Evolutionary conservation across 2,888 invertebrate species (phyloP).

Genomic region (Tortrix viridana): DNA sequence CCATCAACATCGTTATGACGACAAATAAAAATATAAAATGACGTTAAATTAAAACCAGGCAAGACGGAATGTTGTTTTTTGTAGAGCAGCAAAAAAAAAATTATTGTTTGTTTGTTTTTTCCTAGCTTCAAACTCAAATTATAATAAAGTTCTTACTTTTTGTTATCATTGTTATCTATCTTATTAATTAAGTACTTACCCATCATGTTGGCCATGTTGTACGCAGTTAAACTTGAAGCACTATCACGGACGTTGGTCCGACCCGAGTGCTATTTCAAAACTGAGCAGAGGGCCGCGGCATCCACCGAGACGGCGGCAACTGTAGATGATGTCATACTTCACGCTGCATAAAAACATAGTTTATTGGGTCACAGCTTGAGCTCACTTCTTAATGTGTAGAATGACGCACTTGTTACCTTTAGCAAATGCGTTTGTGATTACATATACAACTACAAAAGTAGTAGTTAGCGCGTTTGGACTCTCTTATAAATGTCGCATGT

Average conservation of each 20-base stretch:
- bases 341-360: constrained; percentile 47
- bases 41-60: background rate
- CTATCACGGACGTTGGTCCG: constrained; percentile 52
- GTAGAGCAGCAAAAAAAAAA: background rate
- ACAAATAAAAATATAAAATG: constrained; percentile 1
- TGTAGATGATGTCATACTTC: constrained; percentile 54
- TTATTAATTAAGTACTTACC: constrained; percentile 60
- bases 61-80: background rate
- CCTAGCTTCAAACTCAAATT: background rate
- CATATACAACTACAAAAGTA: constrained; percentile 6
- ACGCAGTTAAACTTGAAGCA: constrained; percentile 46
- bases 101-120: background rate
- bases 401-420: constrained; percentile 35
- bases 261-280: constrained; percentile 61
- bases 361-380: constrained; percentile 41
- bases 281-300: constrained; percentile 48
- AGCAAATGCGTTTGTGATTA: constrained; percentile 3
- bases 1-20: constrained; percentile 15
- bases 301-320: constrained; percentile 27
- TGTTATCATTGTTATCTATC: background rate
- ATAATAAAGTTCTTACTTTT: too few species aligned
- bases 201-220: constrained; percentile 74
- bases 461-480: background rate
- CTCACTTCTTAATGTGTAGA: constrained; percentile 15
- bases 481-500: background rate